Evolutionary conservation across 2,888 invertebrate genomes (phyloP).

Genomic region (Ormyrus pomaceus): DNA sequence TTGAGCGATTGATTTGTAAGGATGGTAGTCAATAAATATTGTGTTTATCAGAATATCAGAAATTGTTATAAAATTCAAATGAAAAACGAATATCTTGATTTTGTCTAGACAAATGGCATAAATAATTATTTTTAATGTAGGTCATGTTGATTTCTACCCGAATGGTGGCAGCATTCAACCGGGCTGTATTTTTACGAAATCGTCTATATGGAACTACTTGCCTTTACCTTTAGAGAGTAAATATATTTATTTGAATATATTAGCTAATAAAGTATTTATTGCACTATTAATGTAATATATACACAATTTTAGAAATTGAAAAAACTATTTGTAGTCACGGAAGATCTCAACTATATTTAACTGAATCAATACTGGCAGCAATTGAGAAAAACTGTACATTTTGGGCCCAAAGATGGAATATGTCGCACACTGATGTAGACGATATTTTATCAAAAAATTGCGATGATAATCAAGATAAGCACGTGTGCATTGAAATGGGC

Average conservation of each 20-base stretch:
- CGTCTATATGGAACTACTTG: conserved; percentile 7
- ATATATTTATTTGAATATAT: no score
- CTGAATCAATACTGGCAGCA: conserved; percentile 76
- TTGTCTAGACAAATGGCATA: neutral
- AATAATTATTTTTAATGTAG: conserved; percentile 65
- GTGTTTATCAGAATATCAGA: no score
- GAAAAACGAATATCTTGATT: no score
- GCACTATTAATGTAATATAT: neutral
- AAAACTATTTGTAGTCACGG: conserved; percentile 80
- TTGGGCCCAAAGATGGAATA: conserved; percentile 78
- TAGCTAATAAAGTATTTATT: no score
- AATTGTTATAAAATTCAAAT: no score
- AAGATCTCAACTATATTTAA: conserved; percentile 79
- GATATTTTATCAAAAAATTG: neutral
- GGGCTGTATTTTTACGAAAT: conserved; percentile 76
- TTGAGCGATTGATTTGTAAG: no score
- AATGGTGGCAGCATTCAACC: conserved; percentile 84
- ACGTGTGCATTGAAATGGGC: conserved; percentile 78
- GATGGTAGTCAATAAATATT: no score
- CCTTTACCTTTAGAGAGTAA: neutral
- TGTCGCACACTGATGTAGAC: conserved; percentile 69
- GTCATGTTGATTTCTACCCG: conserved; percentile 82
- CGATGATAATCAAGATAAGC: neutral
- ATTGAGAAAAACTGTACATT: conserved; percentile 77
- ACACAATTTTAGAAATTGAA: conserved; percentile 73